These are phyloP conservation scores for Spisula solida DNA, from an alignment of 2,888 invertebrate species.

Conservation along the genomic window DNA sequence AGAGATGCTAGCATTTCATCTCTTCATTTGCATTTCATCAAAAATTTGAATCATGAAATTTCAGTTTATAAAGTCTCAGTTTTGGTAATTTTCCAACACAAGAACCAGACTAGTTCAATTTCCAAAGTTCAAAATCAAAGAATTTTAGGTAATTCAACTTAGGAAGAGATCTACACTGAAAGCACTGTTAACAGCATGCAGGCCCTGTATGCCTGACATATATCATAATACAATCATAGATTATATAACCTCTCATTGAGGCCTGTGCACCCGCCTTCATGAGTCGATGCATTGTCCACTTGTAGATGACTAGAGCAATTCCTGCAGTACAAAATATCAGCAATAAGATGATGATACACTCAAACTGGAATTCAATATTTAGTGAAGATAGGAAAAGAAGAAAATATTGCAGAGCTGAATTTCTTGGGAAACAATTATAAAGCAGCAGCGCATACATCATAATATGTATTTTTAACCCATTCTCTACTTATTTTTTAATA, in stretches of 20 bases:
- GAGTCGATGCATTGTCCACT: constrained; percentile 49
- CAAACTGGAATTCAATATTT: neutral
- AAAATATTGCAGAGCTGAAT: neutral
- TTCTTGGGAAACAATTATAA: too few species aligned
- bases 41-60: too few species aligned
- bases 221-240: constrained; percentile 33
- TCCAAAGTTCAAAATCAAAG: neutral
- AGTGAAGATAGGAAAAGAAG: neutral
- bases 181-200: constrained; percentile 30
- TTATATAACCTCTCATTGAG: constrained; percentile 71
- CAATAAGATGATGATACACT: constrained; percentile 31
- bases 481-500: too few species aligned
- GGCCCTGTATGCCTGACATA: constrained; percentile 55
- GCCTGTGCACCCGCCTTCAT: constrained; percentile 30
- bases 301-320: constrained; percentile 78
- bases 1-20: too few species aligned
- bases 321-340: constrained; percentile 71
- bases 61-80: too few species aligned
- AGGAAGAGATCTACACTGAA: neutral
- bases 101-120: too few species aligned
- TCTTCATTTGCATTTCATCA: too few species aligned
- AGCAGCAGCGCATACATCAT: too few species aligned
- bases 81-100: too few species aligned
- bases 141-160: neutral
- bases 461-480: too few species aligned